These are phyloP conservation scores for Coreius guichenoti DNA, from an alignment of 2,797 vertebrate genomes.

Conservation along the genomic window DNA sequence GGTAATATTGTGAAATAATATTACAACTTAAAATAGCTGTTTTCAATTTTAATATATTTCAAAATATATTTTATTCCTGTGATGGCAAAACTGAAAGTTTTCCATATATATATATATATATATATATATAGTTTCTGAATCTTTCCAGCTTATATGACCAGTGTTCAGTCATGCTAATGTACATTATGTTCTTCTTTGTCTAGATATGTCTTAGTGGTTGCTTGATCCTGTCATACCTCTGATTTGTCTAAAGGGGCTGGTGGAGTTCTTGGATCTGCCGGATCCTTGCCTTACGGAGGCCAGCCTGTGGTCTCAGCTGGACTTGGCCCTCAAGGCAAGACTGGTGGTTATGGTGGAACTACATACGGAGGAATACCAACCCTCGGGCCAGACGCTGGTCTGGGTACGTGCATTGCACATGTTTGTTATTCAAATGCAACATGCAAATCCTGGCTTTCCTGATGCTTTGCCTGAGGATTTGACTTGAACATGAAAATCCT, in stretches of 20 bases:
- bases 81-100: neutral
- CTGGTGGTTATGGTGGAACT: slow-evolving; percentile 58
- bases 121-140: neutral
- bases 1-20: too few relatives aligned
- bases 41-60: too few relatives aligned
- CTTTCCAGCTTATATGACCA: neutral
- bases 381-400: slow-evolving; percentile 54
- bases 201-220: neutral
- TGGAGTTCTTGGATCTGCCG: slow-evolving; percentile 60
- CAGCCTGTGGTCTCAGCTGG: slow-evolving; percentile 66
- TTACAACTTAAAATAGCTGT: too few relatives aligned
- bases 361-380: slow-evolving; percentile 58
- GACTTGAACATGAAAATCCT: neutral
- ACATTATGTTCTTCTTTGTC: neutral
- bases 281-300: slow-evolving; percentile 61
- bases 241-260: slow-evolving; percentile 59
- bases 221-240: slow-evolving; percentile 27
- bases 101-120: neutral
- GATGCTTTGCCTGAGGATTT: slow-evolving; percentile 50
- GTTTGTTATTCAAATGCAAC: slow-evolving; percentile 43
- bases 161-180: slow-evolving; percentile 7
- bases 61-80: neutral
- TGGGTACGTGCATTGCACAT: slow-evolving; percentile 59
- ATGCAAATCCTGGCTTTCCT: slow-evolving; percentile 42
- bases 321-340: slow-evolving; percentile 60